These are phyloP conservation scores for Triplophysa rosa DNA, from an alignment of 2,113 vertebrate genomes.

Conservation along the genomic window DNA sequence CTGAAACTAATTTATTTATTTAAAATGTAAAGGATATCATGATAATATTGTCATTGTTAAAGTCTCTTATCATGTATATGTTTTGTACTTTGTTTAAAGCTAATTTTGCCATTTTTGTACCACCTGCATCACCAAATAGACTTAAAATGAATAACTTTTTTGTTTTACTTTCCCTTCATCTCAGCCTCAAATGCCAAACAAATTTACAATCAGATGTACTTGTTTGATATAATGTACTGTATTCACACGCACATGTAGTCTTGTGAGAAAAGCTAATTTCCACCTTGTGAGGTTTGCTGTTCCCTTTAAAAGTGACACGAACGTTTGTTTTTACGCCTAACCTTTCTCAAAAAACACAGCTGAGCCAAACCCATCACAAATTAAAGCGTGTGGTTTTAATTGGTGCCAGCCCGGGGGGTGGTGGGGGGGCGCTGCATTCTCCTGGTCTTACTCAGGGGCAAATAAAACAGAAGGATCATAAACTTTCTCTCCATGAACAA, in stretches of 20 bases:
- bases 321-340: conserved; percentile 43
- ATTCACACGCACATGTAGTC: background rate
- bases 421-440: conserved; percentile 61
- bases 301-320: conserved; percentile 21
- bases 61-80: too few relatives aligned
- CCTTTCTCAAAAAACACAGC: conserved; percentile 30
- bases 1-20: too few relatives aligned
- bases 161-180: background rate
- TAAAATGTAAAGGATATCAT: too few relatives aligned
- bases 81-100: too few relatives aligned
- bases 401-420: conserved; percentile 52
- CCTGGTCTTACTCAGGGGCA: conserved; percentile 69
- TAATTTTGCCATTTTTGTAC: too few relatives aligned
- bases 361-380: conserved; percentile 41
- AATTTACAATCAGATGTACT: background rate
- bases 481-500: conserved; percentile 65
- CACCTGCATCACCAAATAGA: background rate
- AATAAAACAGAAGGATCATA: conserved; percentile 75
- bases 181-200: background rate
- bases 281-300: background rate
- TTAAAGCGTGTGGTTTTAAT: conserved; percentile 68
- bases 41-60: too few relatives aligned
- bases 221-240: background rate
- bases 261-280: background rate
- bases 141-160: background rate